Base-by-base conservation (phyloP, 2,113 vertebrate species). In the Caracal caracal region DNA sequence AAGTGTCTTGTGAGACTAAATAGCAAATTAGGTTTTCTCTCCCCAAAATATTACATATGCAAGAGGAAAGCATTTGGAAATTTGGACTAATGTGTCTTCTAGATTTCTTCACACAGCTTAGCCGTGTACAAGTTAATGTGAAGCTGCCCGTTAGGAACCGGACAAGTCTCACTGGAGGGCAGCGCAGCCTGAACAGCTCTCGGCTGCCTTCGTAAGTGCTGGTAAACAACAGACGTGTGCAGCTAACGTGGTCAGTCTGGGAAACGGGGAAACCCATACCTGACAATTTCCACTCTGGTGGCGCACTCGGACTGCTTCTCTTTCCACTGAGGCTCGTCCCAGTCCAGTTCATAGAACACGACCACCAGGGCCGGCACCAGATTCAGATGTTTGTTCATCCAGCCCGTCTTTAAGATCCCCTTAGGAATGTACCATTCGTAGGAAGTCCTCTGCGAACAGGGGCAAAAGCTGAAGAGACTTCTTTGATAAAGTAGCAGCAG, bases 371-470 rank as follows among this genome's bases (percentile, higher is more conserved):
- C 99, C 1, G 99, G 99, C 43, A 99, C 99, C 96, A 99, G 98
- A 97, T 99, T 99, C 94, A 99, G 98, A 88, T 99, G 99, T 93
- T 99, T 99, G 93, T 99, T 99, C 99, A 99, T 99, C 99, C 99
- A 99, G 16, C 99, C 99, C 0, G 99, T 99, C 98, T 99, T 99
- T 94, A 99, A 98, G 91, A 99, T 99, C 59, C 99, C 99, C 98
- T 99, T 99, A 6, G 99, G 99, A 96, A 99, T 99, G 98, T 99
- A 99, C 99, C 99, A 99, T 53, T 99, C 99, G 43, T 99, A 99
- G 0, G 99, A 99, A 0, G 99, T 99, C 82, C 99, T 99, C 99
- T 99, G 98, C 26, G 65, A 81, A 86, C 5, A 56, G 19, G 4
- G 59, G 53, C 49, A 63, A 17, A 82, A 80, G 87, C 35, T 20